Evolutionary conservation across 2,888 invertebrate genomes (phyloP).

Genomic region (Glaucopsyche alexis): DNA sequence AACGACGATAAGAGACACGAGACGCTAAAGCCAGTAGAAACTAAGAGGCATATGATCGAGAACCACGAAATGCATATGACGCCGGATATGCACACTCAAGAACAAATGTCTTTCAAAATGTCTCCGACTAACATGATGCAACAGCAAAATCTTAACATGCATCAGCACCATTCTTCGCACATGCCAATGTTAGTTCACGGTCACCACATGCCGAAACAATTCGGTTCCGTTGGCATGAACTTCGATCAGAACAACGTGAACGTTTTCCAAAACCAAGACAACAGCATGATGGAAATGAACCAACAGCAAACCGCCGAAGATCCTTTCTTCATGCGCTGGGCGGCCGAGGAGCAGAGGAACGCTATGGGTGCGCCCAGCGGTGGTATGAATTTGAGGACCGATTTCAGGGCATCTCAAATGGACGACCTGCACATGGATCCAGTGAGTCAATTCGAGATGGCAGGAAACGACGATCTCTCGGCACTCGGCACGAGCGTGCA

Average conservation of each 20-base stretch:
- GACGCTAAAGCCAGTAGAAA: background rate
- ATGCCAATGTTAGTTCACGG: conserved; percentile 6
- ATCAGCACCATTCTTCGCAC: conserved; percentile 4
- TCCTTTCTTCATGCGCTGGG: conserved; percentile 27
- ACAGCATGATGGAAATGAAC: conserved; percentile 20
- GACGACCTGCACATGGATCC: conserved; percentile 24
- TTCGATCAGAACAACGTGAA: conserved; percentile 27
- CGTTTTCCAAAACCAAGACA: conserved; percentile 24
- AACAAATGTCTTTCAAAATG: conserved; percentile 22
- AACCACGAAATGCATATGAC: background rate
- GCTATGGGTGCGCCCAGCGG: background rate
- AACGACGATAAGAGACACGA: conserved; percentile 10
- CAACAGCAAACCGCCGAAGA: conserved; percentile 26
- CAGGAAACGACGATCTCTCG: background rate
- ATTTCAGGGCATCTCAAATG: background rate
- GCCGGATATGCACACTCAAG: conserved; percentile 6
- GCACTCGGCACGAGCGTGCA: conserved; percentile 14
- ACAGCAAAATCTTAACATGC: conserved; percentile 14
- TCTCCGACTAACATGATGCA: conserved; percentile 24
- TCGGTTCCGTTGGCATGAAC: conserved; percentile 7
- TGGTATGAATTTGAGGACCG: background rate
- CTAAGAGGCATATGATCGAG: background rate
- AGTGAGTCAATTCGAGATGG: conserved; percentile 10
- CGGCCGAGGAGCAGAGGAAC: background rate
- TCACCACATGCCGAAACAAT: conserved; percentile 22